Evolutionary conservation across 1,140 invertebrate species (phyloP), one percentile per base, ranked within the genome.

Genomic region (Drosophila gunungcola): DNA sequence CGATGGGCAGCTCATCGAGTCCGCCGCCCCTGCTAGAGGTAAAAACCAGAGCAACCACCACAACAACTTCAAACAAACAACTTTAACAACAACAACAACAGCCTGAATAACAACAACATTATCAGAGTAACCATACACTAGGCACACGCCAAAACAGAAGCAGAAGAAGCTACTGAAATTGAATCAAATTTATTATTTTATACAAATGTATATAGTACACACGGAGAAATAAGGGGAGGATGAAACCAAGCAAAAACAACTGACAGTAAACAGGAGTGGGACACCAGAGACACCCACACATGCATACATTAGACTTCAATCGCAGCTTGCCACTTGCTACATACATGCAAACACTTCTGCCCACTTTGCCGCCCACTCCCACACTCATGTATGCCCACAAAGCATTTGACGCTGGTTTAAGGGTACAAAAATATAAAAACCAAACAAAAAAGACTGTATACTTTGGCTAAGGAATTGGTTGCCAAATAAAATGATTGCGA

Each of bases 1-100:
- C 97, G 91, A 95, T 98, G 62, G 97, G 97, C 57, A 97, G 97
- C 92, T 97, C 97, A 56, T 96, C 96, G 72, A 97, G 97, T 84
- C 95, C 95, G 11, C 94, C 95, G 34, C 94, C 95, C 54, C 94
- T 94, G 54, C 94, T 94, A 56, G 93, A 94, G 67, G 92, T 92
- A 92, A 91, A 46, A 73, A 72, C 42, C 46, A 74, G 27, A 49
- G 64, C 45, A 64, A 11, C 48, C 3, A 32, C 48, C 7, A 32
- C 48, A 51, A 51, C 48, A 49, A 49, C 46, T 32, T 49, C 42
- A 43, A 43, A 12, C 13, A 32, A 51, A 49, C 48, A 51, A 51
- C 48, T 49, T 32, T 13, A 51, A 16, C 48, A 49, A 49, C 65
- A 62, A 68, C 72, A 46, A 68, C 54, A 43, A 43, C 42, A 43